Conservation (phyloP, 1,140 invertebrate genomes). For the Drosophila ogumai region DNA sequence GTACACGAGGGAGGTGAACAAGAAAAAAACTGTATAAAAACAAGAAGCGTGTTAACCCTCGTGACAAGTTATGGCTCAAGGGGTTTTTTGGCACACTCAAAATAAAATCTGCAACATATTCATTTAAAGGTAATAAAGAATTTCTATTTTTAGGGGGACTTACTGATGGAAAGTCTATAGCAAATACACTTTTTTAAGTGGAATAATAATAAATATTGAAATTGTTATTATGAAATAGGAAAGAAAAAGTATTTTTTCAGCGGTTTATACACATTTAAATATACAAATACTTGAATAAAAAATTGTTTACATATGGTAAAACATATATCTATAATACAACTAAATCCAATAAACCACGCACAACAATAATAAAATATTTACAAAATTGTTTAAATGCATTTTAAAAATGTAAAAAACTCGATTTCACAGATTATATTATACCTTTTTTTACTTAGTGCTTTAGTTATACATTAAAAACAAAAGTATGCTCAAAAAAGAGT, state of each 20-base stretch:
- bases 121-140: no score
- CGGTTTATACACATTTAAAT: no score
- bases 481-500: constrained; percentile 19
- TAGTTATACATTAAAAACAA: constrained; percentile 3
- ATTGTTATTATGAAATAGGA: background rate
- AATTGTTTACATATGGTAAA: background rate
- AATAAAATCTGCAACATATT: background rate
- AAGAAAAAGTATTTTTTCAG: no score
- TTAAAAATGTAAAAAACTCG: background rate
- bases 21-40: background rate
- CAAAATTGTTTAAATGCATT: background rate
- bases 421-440: background rate
- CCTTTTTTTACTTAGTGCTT: constrained; percentile 42
- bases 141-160: rapidly evolving
- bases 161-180: background rate
- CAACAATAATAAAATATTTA: background rate
- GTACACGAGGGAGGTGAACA: constrained; percentile 32
- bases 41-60: constrained; percentile 51
- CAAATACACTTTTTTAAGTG: background rate
- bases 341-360: no score
- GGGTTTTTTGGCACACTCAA: background rate
- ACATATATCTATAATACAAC: background rate
- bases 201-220: background rate
- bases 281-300: no score
- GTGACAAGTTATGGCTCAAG: constrained; percentile 47